Conservation (phyloP, 2,888 invertebrate species). For the Eupithecia vulgata region DNA sequence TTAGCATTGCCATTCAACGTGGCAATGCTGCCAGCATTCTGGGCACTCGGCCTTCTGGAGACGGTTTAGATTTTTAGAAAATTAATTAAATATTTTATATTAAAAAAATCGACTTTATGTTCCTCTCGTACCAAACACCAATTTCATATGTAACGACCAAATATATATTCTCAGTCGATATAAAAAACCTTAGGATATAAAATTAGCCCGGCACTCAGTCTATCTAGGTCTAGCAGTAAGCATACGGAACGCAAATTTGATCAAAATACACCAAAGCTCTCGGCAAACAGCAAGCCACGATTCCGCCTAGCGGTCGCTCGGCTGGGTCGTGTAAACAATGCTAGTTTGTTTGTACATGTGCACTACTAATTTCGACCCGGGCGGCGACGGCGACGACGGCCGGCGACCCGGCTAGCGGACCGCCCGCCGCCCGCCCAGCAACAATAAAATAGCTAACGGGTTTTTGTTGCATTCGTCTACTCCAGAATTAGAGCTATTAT, state of each 20-base stretch:
- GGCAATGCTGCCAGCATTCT: too few species aligned
- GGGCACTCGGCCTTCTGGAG: too few species aligned
- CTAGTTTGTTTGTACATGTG: conserved; percentile 81
- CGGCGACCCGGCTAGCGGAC: conserved; percentile 72
- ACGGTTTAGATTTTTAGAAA: too few species aligned
- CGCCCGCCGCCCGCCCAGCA: conserved; percentile 71
- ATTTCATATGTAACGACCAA: too few species aligned
- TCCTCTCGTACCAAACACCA: too few species aligned
- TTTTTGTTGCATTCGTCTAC: conserved; percentile 67
- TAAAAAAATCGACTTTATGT: too few species aligned
- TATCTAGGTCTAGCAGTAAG: background rate
- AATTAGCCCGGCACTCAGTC: too few species aligned
- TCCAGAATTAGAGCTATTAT: conserved; percentile 63
- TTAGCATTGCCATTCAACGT: too few species aligned
- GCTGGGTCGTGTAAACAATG: conserved; percentile 72
- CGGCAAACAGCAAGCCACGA: conserved; percentile 44
- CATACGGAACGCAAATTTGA: background rate
- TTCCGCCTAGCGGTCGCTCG: conserved; percentile 47
- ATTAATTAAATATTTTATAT: too few species aligned
- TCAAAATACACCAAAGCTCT: conserved; percentile 33
- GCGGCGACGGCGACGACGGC: too few species aligned
- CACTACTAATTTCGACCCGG: conserved; percentile 81
- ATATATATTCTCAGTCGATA: too few species aligned
- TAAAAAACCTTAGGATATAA: too few species aligned
- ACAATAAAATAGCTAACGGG: conserved; percentile 78